phyloP scores from a whole-genome alignment of 2,888 invertebrate genomes.

The Uropetala carovei region DNA sequence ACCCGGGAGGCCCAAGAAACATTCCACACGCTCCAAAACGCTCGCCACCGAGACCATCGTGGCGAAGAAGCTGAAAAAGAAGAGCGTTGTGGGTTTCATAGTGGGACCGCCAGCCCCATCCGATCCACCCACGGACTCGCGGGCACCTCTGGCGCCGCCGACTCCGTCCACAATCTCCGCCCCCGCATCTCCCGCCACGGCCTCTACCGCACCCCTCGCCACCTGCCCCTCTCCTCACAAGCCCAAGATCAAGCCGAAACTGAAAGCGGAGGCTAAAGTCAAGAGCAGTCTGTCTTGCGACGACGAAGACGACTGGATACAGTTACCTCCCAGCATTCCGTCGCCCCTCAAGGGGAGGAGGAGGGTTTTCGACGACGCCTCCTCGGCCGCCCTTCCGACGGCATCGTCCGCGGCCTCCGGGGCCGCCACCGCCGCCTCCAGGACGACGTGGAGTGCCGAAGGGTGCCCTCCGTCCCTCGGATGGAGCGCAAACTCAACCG shows the following conservation, averaged over 20 bases:
- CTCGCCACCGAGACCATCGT: conserved; percentile 84
- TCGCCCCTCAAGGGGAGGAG: conserved; percentile 53
- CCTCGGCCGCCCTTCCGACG: not conserved
- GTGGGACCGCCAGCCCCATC: conserved; percentile 44
- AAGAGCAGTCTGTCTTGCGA: conserved; percentile 73
- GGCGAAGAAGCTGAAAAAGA: conserved; percentile 83
- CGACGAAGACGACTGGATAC: conserved; percentile 66
- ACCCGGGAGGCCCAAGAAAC: conserved; percentile 88
- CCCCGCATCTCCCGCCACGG: conserved; percentile 44
- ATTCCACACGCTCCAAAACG: conserved; percentile 79
- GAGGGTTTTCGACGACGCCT: conserved; percentile 41
- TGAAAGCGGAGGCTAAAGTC: conserved; percentile 83
- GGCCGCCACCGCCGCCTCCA: not conserved
- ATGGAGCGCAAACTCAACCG: conserved; percentile 40
- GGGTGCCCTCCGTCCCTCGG: conserved; percentile 29
- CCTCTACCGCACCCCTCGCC: conserved; percentile 33
- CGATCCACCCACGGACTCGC: conserved; percentile 38
- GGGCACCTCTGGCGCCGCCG: conserved; percentile 30
- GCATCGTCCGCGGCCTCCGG: conserved; percentile 15
- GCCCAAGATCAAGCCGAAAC: conserved; percentile 82
- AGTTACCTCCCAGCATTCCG: conserved; percentile 39
- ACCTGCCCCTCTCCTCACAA: conserved; percentile 56
- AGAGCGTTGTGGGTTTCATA: conserved; percentile 65
- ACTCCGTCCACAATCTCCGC: conserved; percentile 48
- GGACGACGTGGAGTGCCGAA: conserved; percentile 12